phyloP scores from a whole-genome alignment of 2,113 vertebrate genomes.

The Pollachius pollachius region DNA sequence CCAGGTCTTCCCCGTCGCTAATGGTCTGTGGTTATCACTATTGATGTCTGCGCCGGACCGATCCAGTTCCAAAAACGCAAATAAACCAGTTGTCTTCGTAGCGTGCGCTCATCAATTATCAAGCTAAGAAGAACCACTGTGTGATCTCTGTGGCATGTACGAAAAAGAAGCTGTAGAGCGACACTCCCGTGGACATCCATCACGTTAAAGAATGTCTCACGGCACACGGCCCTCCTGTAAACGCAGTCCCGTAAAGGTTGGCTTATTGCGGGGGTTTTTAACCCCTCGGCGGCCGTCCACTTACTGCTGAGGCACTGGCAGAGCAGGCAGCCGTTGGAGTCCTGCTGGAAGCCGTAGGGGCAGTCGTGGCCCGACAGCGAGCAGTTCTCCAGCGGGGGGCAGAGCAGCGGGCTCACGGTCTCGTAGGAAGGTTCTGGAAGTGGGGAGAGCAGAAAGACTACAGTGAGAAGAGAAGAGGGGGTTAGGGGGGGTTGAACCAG shows the following conservation, averaged over 20 bases:
- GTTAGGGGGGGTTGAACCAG: constrained; percentile 13
- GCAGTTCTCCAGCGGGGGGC: constrained; percentile 77
- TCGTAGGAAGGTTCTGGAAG: constrained; percentile 77
- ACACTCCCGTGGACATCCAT: constrained; percentile 1
- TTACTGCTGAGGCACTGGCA: constrained; percentile 79
- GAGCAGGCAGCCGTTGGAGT: constrained; percentile 75
- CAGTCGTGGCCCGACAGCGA: constrained; percentile 71
- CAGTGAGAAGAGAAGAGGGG: neutral
- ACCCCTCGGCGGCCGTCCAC: constrained; percentile 24
- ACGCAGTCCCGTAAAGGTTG: neutral
- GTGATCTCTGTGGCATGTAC: too few relatives aligned
- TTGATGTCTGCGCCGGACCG: too few relatives aligned
- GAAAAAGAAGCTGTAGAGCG: neutral
- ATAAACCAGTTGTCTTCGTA: too few relatives aligned
- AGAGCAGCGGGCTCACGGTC: constrained; percentile 75
- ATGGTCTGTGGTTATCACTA: too few relatives aligned
- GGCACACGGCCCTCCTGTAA: neutral
- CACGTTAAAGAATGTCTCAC: neutral
- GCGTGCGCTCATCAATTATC: too few relatives aligned
- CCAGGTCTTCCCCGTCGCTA: too few relatives aligned
- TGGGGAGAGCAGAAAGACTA: neutral
- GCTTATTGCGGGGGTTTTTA: neutral
- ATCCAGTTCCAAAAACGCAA: too few relatives aligned
- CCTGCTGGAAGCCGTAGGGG: constrained; percentile 75
- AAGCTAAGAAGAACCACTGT: too few relatives aligned